Percentiles rank a stretch among this genome's conserved stretches.
phyloP scores from a whole-genome alignment of 2,888 invertebrate genomes.

The Lydus trimaculatus region DNA sequence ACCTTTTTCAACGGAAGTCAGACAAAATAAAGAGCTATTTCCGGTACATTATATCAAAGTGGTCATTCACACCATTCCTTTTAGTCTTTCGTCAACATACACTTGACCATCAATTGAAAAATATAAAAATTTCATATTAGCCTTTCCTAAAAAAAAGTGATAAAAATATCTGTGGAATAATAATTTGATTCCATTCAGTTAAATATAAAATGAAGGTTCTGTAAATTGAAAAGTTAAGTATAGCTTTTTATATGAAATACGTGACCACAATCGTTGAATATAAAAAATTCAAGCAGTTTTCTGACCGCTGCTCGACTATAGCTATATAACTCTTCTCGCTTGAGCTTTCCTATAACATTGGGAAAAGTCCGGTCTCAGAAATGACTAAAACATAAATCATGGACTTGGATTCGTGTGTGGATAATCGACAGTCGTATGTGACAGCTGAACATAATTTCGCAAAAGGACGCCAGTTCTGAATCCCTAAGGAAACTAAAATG shows the following conservation, averaged over 20 bases:
- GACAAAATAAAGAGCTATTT: neutral
- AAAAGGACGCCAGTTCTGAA: conserved; percentile 31
- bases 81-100: neutral
- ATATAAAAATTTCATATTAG: neutral
- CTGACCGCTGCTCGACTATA: conserved; percentile 29
- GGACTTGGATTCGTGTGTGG: conserved; percentile 45
- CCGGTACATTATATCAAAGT: neutral
- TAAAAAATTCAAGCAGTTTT: conserved; percentile 47
- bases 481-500: conserved; percentile 35
- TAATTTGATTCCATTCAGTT: conserved; percentile 29
- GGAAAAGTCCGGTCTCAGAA: conserved; percentile 46
- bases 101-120: neutral
- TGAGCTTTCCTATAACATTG: conserved; percentile 24
- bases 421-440: conserved; percentile 54
- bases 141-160: conserved; percentile 6
- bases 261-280: conserved; percentile 47
- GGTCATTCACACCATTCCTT: neutral
- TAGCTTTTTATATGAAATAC: conserved; percentile 45
- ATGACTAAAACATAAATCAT: conserved; percentile 53
- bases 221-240: conserved; percentile 49
- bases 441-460: conserved; percentile 52
- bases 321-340: neutral
- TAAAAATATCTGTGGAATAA: conserved; percentile 20
- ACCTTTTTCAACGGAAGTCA: neutral
- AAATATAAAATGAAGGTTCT: conserved; percentile 43